Percentiles rank a stretch among this genome's conserved stretches.
phyloP scores from a whole-genome alignment of 2,113 vertebrate genomes.

The Orientallactaga bullata region DNA sequence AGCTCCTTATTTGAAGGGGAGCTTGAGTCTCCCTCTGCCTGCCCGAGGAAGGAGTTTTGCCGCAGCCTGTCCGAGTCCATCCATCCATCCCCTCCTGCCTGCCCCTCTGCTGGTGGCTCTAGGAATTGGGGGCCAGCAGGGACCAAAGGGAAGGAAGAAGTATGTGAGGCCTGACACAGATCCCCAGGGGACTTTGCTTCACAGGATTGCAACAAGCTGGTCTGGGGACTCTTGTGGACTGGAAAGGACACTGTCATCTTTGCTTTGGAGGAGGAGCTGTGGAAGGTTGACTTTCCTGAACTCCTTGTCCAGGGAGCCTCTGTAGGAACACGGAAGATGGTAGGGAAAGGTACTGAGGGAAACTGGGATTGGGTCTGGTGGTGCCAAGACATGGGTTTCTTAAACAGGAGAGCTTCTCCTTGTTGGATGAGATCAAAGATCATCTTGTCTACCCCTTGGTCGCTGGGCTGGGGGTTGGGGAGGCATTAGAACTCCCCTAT shows the following conservation, averaged over 20 bases:
- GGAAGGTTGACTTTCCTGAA: slow-evolving; percentile 38
- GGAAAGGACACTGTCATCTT: background rate
- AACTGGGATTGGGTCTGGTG: background rate
- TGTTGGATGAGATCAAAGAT: slow-evolving; percentile 59
- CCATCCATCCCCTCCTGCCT: slow-evolving; percentile 66
- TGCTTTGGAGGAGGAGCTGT: background rate
- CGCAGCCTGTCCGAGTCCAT: slow-evolving; percentile 74
- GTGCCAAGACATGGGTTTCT: slow-evolving; percentile 46
- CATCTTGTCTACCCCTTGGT: slow-evolving; percentile 53
- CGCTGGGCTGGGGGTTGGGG: slow-evolving; percentile 58
- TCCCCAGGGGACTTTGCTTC: background rate
- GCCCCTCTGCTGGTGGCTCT: slow-evolving; percentile 58
- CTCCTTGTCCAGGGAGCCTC: background rate
- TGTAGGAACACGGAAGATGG: background rate
- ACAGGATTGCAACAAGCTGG: background rate
- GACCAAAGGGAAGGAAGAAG: slow-evolving; percentile 42
- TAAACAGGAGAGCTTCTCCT: slow-evolving; percentile 14
- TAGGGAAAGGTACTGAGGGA: background rate
- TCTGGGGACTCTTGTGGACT: slow-evolving; percentile 33
- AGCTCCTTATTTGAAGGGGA: slow-evolving; percentile 79
- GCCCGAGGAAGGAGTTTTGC: slow-evolving; percentile 73
- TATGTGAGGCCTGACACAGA: background rate
- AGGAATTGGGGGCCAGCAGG: slow-evolving; percentile 43
- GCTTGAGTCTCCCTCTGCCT: slow-evolving; percentile 79
- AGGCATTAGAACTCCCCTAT: slow-evolving; percentile 53